These are phyloP conservation scores for Drosophila paracracens DNA, from an alignment of 2,888 invertebrate genomes.

Conservation along the genomic window DNA sequence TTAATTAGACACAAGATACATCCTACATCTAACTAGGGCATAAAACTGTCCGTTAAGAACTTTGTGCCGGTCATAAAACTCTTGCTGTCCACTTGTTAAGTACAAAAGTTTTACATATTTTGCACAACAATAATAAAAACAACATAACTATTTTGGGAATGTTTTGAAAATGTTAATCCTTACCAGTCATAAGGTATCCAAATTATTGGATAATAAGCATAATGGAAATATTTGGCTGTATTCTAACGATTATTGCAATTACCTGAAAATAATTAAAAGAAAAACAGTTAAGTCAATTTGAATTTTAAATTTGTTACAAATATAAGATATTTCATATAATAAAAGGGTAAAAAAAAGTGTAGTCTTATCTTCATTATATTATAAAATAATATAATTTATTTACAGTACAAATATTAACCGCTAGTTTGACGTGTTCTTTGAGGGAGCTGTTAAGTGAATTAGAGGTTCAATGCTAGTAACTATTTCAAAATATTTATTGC, in stretches of 20 bases:
- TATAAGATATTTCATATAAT: background rate
- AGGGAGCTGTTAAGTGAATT: background rate
- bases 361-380: background rate
- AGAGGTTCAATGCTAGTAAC: background rate
- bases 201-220: background rate
- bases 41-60: conserved; percentile 43
- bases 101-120: conserved; percentile 4
- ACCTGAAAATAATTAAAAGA: conserved; percentile 52
- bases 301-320: background rate
- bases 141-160: background rate
- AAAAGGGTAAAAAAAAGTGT: conserved; percentile 6
- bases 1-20: conserved; percentile 46
- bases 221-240: background rate
- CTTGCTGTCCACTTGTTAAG: conserved; percentile 7
- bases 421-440: background rate
- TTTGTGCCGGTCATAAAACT: conserved; percentile 34
- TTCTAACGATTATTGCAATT: conserved; percentile 34
- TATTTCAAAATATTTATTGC: background rate
- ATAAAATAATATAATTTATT: background rate
- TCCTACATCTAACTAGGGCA: conserved; percentile 6
- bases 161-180: background rate
- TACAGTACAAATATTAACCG: background rate
- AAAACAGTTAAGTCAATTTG: background rate
- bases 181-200: conserved; percentile 14
- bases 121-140: background rate